Base-by-base conservation (phyloP, 2,888 invertebrate species). In the Xanthorhoe spadicearia region DNA sequence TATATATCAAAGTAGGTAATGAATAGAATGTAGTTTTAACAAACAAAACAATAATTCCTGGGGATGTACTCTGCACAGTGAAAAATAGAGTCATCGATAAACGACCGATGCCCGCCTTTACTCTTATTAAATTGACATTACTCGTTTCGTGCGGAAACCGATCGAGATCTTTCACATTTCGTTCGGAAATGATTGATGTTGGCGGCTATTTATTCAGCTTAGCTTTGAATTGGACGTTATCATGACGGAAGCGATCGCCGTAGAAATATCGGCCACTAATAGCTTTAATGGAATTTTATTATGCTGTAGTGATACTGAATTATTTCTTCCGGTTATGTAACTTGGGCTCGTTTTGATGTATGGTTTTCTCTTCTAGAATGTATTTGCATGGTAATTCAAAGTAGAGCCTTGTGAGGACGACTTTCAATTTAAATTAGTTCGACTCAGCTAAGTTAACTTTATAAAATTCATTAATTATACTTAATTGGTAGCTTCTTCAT, bases 141-240 rank as follows among this genome's bases (percentile, higher is more conserved):
- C 75, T 71, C 66, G 76, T 65, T 77, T 74, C 75, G 77, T 79
- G 70, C 73, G 77, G 77, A 81, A 78, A 68, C 49, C 53, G 59
- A 59, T 59, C 59, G 56, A 53, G 52, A 62, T 62, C 48, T 64
- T 58, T 74, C 56, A 67, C 59, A 60, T 74, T 68, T 77, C 59
- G 58, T 71, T 72, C 68, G 64, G 69, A 70, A 76, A 70, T 76
- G 75, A 80, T 81, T 73, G 74, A 78, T 78, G 53, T 60, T 69
- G 70, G 70, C 69, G 62, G 71, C 61, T 77, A 69, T 77, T 74
- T 76, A 72, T 71, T 68, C 72, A 71, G 69, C 65, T 43, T 68
- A 68, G 58, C 66, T 59, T 75, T 66, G 57, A 73, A 71, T 51
- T 69, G 69, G 73, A 75, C 71, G 61, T 68, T 72, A 76, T 74